Evolutionary conservation across 1,140 invertebrate species (phyloP).

Genomic region (Diabrotica undecimpunctata): DNA sequence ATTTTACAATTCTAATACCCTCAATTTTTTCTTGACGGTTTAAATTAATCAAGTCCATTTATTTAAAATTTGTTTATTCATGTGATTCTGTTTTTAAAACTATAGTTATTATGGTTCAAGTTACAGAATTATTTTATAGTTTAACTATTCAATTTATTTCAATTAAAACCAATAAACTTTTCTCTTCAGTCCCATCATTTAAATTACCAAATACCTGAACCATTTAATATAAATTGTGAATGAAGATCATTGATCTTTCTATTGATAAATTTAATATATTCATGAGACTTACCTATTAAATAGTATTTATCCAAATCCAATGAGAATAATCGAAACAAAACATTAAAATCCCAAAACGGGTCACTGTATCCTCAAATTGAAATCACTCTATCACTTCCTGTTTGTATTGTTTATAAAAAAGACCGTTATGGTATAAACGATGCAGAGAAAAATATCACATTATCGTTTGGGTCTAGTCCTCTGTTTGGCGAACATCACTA

Average conservation of each 20-base stretch:
- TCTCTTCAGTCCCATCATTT: too few species aligned
- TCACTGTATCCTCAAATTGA: constrained; percentile 16
- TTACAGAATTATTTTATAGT: too few species aligned
- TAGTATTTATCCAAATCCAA: constrained; percentile 4
- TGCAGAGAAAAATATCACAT: constrained; percentile 16
- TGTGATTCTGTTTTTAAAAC: too few species aligned
- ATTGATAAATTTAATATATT: background rate
- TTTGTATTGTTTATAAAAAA: background rate
- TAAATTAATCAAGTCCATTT: too few species aligned
- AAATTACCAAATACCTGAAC: constrained; percentile 14
- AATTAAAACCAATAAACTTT: too few species aligned
- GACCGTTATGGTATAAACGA: background rate
- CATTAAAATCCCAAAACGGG: constrained; percentile 17
- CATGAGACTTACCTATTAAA: background rate
- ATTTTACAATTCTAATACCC: too few species aligned
- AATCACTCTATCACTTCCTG: background rate
- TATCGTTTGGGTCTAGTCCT: constrained; percentile 33
- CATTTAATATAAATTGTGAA: constrained; percentile 32
- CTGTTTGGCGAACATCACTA: constrained; percentile 31
- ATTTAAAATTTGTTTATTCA: too few species aligned
- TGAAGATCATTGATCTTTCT: constrained; percentile 30
- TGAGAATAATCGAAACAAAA: background rate
- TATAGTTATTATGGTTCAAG: too few species aligned
- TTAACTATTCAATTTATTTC: too few species aligned
- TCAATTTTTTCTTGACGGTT: too few species aligned